Base-by-base conservation (phyloP, 2,888 invertebrate genomes). In the Drosophila greeni region DNA sequence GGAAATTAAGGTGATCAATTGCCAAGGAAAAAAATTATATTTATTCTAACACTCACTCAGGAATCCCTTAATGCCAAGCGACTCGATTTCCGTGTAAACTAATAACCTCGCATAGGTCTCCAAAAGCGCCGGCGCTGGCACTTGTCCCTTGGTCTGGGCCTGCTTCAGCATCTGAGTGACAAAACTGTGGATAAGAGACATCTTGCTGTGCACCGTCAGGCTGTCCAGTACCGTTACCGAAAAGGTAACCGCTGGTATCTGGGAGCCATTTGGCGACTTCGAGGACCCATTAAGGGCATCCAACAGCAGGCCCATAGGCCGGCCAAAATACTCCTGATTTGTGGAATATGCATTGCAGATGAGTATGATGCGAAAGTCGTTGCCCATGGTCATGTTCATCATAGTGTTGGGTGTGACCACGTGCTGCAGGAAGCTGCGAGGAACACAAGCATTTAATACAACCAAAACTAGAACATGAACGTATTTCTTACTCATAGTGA, bases 61-160 rank as follows among this genome's bases (percentile, higher is more conserved):
- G 87, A 98, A 98, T 54, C 97, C 97, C 90, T 98, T 98, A 69
- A 98, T 97, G 31, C 98, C 98, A 51, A 98, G 91, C 16, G 97
- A 96, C 88, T 98, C 98, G 56, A 98, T 98, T 90, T 98, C 98
- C 9, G 97, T 97, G 85, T 98, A 98, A 0, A 98, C 97, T 53
- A 98, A 89, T 16, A 98, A 90, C 52, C 98, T 91, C 62, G 97
- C 96, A 90, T 98, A 98, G 0, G 98, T 98, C 89, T 98, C 98
- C 0, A 98, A 95, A 1, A 98, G 89, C 0, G 97, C 97, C 0
- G 98, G 97, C 0, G 97, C 94, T 0, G 96, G 94, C 86, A 95
- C 92, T 55, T 93, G 94, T 0, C 94, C 93, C 87, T 97, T 97
- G 33, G 94, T 93, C 86, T 96, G 95, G 0, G 97, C 96, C 76